Conservation (phyloP, 2,797 vertebrate species). For the Poeciliopsis gracilis region DNA sequence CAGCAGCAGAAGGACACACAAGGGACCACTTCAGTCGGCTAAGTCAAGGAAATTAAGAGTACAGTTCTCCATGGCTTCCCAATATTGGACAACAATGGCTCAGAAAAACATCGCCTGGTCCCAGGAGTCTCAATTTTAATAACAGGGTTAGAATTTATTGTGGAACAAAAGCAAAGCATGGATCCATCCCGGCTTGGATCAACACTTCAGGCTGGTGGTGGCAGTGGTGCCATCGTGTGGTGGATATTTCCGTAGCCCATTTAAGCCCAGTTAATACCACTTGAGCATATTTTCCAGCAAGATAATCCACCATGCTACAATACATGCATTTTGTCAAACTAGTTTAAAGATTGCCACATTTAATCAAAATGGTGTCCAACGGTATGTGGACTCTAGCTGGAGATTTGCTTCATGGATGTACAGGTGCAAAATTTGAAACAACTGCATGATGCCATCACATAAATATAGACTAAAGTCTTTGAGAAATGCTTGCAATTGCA, state of each 20-base stretch:
- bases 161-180: not conserved
- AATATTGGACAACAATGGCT: no score
- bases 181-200: not conserved
- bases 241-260: not conserved
- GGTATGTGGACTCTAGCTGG: not conserved
- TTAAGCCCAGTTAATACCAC: not conserved
- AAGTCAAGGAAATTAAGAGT: not conserved
- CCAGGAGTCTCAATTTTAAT: not conserved
- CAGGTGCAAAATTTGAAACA: not conserved
- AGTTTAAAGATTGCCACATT: not conserved
- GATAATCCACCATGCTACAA: not conserved
- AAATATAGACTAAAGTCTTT: not conserved
- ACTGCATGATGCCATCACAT: not conserved
- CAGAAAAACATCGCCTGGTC: no score
- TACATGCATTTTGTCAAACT: not conserved
- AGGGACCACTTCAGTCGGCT: not conserved
- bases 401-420: not conserved
- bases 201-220: not conserved
- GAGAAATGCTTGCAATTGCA: not conserved
- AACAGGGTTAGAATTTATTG: not conserved
- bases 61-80: not conserved
- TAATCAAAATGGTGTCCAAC: not conserved
- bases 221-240: not conserved
- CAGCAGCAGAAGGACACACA: not conserved
- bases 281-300: not conserved